Evolutionary conservation across 2,888 invertebrate species (phyloP).

Genomic region (Dasysyrphus tricinctus): DNA sequence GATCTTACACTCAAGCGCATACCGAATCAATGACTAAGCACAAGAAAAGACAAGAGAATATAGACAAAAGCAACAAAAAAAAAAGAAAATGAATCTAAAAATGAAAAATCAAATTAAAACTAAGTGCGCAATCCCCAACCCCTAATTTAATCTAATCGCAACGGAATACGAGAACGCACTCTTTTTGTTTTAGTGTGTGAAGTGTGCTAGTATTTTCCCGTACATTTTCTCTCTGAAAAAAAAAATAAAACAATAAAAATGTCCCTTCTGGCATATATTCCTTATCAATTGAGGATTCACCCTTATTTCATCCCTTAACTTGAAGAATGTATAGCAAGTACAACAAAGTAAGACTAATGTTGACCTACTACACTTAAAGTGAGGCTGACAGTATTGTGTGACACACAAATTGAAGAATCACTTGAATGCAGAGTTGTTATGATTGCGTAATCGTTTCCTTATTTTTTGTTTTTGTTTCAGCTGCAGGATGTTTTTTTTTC

Average conservation of each 20-base stretch:
- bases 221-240: not conserved
- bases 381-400: slow-evolving; percentile 14
- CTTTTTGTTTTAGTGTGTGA: not conserved
- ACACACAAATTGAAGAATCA: slow-evolving; percentile 41
- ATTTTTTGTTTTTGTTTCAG: not conserved
- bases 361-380: slow-evolving; percentile 53
- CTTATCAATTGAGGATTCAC: slow-evolving; percentile 31
- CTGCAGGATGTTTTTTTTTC: slow-evolving; percentile 32
- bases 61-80: not conserved
- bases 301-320: not conserved
- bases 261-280: slow-evolving; percentile 33
- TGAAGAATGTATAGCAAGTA: not conserved
- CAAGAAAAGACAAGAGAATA: slow-evolving; percentile 25
- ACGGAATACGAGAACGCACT: slow-evolving; percentile 25
- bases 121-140: slow-evolving; percentile 43
- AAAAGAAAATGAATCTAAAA: slow-evolving; percentile 28
- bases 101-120: slow-evolving; percentile 25
- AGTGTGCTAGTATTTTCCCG: not conserved
- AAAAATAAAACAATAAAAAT: slow-evolving; percentile 25
- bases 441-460: slow-evolving; percentile 66
- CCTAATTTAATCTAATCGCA: slow-evolving; percentile 16
- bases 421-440: slow-evolving; percentile 21
- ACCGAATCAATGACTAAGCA: slow-evolving; percentile 64
- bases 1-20: slow-evolving; percentile 67
- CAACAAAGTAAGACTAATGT: slow-evolving; percentile 19